A percentile compares a stretch with the other conserved stretches of the same genome.
Conservation (phyloP, 1,140 invertebrate genomes). For the Acromyrmex heyeri region DNA sequence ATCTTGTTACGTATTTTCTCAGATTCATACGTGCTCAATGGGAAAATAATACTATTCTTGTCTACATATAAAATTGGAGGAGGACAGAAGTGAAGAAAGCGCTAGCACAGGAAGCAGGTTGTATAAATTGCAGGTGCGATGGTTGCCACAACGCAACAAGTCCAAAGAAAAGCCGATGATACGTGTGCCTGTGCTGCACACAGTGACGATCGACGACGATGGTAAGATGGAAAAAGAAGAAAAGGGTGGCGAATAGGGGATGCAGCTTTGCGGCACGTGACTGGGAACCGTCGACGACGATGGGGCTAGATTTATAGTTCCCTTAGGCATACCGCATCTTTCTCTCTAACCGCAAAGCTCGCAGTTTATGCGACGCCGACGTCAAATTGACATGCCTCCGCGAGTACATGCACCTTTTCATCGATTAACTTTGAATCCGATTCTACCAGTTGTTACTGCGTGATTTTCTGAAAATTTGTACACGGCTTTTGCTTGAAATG, state of each 20-base stretch:
- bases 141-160: slow-evolving; percentile 49
- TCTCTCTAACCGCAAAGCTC: slow-evolving; percentile 29
- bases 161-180: slow-evolving; percentile 44
- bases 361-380: slow-evolving; percentile 50
- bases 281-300: slow-evolving; percentile 52
- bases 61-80: neutral
- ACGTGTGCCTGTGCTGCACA: neutral
- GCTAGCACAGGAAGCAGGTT: slow-evolving; percentile 7
- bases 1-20: neutral
- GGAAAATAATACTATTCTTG: neutral
- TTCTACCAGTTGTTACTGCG: neutral
- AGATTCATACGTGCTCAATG: neutral
- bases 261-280: slow-evolving; percentile 48
- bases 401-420: slow-evolving; percentile 12
- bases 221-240: slow-evolving; percentile 12
- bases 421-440: slow-evolving; percentile 32
- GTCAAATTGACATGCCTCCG: slow-evolving; percentile 35
- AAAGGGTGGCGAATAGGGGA: neutral
- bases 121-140: slow-evolving; percentile 47
- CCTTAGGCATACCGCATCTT: slow-evolving; percentile 35
- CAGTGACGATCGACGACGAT: slow-evolving; percentile 19
- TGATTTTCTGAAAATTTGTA: slow-evolving; percentile 36
- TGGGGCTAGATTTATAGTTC: slow-evolving; percentile 58
- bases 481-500: neutral
- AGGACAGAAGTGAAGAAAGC: neutral